Evolutionary conservation across 1,140 invertebrate species (phyloP).

Genomic region (honey bee (Apis mellifera)): Amel_HAv3.1 CM009936.2:11171501-11172000

Average conservation of each 20-base stretch:
- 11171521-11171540: no score
- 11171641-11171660: background rate
- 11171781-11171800: constrained; percentile 20
- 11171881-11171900: no score
- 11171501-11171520: no score
- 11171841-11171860: background rate
- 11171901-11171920: no score
- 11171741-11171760: background rate
- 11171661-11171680: constrained; percentile 24
- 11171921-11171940: no score
- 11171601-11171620: no score
- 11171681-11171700: constrained; percentile 6
- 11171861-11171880: no score
- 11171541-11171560: no score
- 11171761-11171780: constrained; percentile 20
- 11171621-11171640: background rate
- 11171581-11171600: background rate
- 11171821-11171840: background rate
- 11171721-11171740: constrained; percentile 13
- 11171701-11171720: constrained; percentile 10
- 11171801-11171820: constrained; percentile 22
- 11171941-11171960: no score
- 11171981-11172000: no score
- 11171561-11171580: no score
- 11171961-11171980: no score